Evolutionary conservation across 2,113 vertebrate species (phyloP).

Genomic region (Dromas ardeola): DNA sequence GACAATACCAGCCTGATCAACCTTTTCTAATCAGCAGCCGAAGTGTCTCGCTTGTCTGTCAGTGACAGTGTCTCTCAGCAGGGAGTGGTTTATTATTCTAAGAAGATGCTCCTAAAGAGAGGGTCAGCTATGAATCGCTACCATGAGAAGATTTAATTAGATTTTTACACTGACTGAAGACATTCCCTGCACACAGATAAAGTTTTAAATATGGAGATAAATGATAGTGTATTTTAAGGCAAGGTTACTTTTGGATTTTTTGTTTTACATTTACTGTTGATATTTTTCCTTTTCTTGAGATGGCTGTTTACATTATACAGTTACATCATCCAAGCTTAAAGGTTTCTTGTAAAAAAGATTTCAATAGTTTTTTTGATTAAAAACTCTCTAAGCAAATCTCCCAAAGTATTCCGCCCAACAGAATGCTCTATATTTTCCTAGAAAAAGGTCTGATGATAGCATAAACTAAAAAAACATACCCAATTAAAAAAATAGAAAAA

Average conservation of each 20-base stretch:
- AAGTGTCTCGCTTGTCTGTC: not conserved
- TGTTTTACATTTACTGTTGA: not conserved
- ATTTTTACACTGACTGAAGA: not conserved
- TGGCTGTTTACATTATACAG: not conserved
- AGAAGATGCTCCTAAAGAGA: not conserved
- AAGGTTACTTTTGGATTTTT: not conserved
- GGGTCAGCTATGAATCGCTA: slow-evolving; percentile 1
- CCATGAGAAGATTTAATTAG: slow-evolving; percentile 32
- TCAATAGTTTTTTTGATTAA: not conserved
- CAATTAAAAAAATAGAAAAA: not conserved
- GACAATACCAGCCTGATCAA: not conserved
- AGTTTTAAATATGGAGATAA: not conserved
- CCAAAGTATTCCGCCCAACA: not conserved
- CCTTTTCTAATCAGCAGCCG: not conserved
- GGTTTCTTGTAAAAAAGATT: not conserved
- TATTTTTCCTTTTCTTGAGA: not conserved
- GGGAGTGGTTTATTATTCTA: slow-evolving; percentile 15
- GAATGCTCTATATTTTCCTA: not conserved
- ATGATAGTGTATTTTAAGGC: not conserved
- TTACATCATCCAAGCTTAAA: not conserved
- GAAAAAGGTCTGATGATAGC: not conserved
- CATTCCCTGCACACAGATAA: not conserved
- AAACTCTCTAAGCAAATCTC: not conserved
- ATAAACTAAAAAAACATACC: not conserved
- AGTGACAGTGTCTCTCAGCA: not conserved